Evolutionary conservation across 2,797 vertebrate species (phyloP).

Genomic region (Todus mexicanus): DNA sequence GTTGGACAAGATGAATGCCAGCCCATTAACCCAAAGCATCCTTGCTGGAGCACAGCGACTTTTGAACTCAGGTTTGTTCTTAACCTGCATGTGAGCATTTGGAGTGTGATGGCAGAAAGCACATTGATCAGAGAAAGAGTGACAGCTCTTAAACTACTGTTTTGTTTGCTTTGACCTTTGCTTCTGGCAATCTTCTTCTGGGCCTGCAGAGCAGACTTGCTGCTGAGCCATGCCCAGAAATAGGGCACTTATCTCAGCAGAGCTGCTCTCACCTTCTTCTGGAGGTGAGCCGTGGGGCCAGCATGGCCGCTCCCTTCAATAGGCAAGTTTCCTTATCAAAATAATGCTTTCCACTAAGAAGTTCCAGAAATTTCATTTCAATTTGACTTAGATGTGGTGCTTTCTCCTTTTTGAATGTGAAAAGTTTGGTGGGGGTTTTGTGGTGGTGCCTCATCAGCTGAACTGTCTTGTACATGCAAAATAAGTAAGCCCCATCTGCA

Average conservation of each 20-base stretch:
- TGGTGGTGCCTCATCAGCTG: neutral
- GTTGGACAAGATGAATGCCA: neutral
- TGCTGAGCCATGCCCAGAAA: neutral
- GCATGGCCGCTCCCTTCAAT: fast-evolving
- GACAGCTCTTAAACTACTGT: neutral
- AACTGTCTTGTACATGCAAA: neutral
- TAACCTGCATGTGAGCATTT: neutral
- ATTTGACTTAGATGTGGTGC: neutral
- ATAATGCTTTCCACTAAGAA: neutral
- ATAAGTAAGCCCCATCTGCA: too few relatives aligned
- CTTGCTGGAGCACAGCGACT: neutral
- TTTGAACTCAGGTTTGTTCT: neutral
- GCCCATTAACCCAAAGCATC: neutral
- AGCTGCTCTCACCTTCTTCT: neutral
- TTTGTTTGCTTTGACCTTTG: constrained; percentile 8
- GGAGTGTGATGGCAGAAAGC: neutral
- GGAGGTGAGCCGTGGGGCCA: neutral
- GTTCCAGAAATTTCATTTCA: neutral
- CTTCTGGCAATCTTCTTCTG: neutral
- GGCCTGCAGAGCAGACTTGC: neutral
- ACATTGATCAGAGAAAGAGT: neutral
- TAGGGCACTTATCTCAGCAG: constrained; percentile 25
- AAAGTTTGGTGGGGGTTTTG: neutral
- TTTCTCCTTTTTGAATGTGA: neutral
- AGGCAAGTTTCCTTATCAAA: neutral